Evolutionary conservation across 2,113 vertebrate genomes (phyloP).

Genomic region (Ammodytes marinus): DNA sequence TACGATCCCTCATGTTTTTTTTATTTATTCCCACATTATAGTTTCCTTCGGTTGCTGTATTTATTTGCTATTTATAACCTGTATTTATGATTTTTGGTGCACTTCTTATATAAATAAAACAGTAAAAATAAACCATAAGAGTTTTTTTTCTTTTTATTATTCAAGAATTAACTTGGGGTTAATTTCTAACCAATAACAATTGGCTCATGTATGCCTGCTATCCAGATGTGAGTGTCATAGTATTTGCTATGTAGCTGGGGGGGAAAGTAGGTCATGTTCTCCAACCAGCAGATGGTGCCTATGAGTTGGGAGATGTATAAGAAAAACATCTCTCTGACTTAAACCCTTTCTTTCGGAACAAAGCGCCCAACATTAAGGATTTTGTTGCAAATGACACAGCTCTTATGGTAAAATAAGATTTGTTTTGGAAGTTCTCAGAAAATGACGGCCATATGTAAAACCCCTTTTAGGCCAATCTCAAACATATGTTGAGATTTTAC

Average conservation of each 20-base stretch:
- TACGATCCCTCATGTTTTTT: not conserved
- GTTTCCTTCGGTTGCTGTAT: slow-evolving; percentile 27
- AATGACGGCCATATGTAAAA: not conserved
- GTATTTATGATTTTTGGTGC: slow-evolving; percentile 58
- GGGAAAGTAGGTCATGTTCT: slow-evolving; percentile 16
- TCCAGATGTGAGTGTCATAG: slow-evolving; percentile 14
- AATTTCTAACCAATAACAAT: not conserved
- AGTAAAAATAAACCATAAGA: slow-evolving; percentile 15
- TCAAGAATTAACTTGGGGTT: not conserved
- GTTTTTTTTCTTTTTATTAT: not conserved
- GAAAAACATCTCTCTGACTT: not conserved
- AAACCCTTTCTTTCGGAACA: not conserved
- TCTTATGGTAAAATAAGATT: not conserved
- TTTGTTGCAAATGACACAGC: not conserved
- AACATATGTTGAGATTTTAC: too few species aligned
- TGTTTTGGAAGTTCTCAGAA: not conserved
- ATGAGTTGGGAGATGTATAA: slow-evolving; percentile 19
- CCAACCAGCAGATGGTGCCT: slow-evolving; percentile 58
- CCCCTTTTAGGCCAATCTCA: too few species aligned
- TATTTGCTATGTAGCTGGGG: not conserved
- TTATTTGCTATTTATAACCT: slow-evolving; percentile 30
- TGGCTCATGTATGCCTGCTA: not conserved
- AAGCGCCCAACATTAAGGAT: not conserved
- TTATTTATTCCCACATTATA: slow-evolving; percentile 8
- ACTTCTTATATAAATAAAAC: slow-evolving; percentile 71